These are phyloP conservation scores for Leptosomus discolor DNA, from an alignment of 2,113 vertebrate genomes.

Conservation along the genomic window DNA sequence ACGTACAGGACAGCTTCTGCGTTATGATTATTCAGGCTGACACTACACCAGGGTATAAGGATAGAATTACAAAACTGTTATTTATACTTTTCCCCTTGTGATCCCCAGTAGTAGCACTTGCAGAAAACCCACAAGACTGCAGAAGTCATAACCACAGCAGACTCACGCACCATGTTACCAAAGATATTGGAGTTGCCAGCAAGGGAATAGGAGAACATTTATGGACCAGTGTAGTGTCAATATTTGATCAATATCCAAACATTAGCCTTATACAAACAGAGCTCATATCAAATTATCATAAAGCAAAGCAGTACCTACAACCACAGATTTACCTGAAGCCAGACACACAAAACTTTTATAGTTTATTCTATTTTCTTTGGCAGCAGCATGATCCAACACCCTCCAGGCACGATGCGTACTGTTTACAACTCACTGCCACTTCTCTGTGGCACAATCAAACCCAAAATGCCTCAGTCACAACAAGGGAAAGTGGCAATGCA, in stretches of 20 bases:
- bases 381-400: fast-evolving
- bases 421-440: neutral
- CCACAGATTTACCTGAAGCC: neutral
- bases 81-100: neutral
- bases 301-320: neutral
- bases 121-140: neutral
- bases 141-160: neutral
- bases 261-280: neutral
- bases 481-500: fast-evolving
- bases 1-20: fast-evolving
- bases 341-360: neutral
- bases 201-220: neutral
- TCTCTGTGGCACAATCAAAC: neutral
- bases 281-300: neutral
- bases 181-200: neutral
- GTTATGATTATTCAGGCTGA: neutral
- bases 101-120: neutral
- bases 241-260: neutral
- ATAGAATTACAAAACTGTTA: neutral
- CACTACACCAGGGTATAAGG: neutral
- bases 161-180: fast-evolving
- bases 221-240: neutral
- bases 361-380: neutral
- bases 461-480: neutral
- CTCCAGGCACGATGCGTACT: fast-evolving